Base-by-base conservation (phyloP, 2,797 vertebrate genomes). In the Sebastes alutus region DNA sequence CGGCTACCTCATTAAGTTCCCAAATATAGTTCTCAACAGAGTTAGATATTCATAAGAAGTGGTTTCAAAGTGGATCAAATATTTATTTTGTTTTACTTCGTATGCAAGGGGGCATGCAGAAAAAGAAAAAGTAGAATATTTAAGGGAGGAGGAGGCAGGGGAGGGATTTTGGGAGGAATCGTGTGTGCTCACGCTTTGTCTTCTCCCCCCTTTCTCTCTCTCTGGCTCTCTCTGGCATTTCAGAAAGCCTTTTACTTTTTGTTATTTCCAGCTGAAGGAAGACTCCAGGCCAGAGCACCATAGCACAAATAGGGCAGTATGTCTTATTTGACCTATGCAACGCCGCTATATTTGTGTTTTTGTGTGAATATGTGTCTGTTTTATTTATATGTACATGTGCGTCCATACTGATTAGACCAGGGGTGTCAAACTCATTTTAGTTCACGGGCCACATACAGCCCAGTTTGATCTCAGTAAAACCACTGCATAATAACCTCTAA, bases 31-130 rank as follows among this genome's bases (percentile, higher is more conserved):
- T 83, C 22, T 61, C 60, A 66, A 35, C 46, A 35, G 33, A 84
- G 59, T 86, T 82, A 65, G 67, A 75, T 78, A 84, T 91, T 87
- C 84, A 88, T 86, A 78, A 71, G 63, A 84, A 77, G 75, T n/a
- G 23, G 61, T 84, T 86, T 89, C 65, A 86, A 85, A 89, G 75
- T 80, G 69, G 75, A 89, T 90, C 33, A 84, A 87, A 88, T 82
- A 84, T 87, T 87, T 87, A 82, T 84, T 88, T 82, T 68, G 60
- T 88, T 85, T 86, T 67, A 63, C 12, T 77, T 67, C 20, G 65
- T 78, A 74, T 78, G 49, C 54, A 72, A 72, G 58, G 23, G 68
- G 33, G 58, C 25, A 73, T 12, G 5, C 25, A 64, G 55, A 56
- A 67, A 70, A 66, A 54, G 49, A 58, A 54, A 79, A 76, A 75